Evolutionary conservation across 2,888 invertebrate genomes (phyloP).

Genomic region (Julus scandinavius): DNA sequence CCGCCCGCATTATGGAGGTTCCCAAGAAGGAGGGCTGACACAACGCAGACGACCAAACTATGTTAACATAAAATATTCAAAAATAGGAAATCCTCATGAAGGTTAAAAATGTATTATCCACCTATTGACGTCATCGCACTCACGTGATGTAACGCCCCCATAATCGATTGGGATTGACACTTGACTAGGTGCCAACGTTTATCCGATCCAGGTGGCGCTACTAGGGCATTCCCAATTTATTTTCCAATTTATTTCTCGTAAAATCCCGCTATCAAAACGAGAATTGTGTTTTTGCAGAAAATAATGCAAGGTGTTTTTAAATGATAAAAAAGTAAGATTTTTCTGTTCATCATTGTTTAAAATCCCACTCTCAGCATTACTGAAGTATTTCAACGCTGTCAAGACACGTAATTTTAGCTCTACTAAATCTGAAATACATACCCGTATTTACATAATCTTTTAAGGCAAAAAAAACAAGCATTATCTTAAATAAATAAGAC

Average conservation of each 20-base stretch:
- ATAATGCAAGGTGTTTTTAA: not conserved
- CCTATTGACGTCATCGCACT: not conserved
- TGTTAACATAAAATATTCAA: not conserved
- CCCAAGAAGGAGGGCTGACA: not conserved
- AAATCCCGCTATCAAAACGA: not conserved
- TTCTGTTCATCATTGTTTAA: not conserved
- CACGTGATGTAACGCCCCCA: not conserved
- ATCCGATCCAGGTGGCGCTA: not conserved
- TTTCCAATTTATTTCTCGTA: not conserved
- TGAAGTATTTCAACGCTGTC: not conserved
- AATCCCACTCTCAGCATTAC: not conserved
- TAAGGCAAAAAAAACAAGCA: not conserved
- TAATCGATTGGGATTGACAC: constrained; percentile 13
- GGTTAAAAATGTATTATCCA: constrained; percentile 15
- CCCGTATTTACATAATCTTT: not conserved
- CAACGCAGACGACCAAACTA: not conserved
- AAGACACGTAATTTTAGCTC: not conserved
- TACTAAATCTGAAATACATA: not conserved
- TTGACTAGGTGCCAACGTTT: constrained; percentile 24
- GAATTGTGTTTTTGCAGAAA: not conserved
- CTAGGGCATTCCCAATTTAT: not conserved
- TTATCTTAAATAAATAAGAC: constrained; percentile 9
- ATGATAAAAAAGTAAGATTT: not conserved
- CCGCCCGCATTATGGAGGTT: constrained; percentile 3
- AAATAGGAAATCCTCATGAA: constrained; percentile 33